These are phyloP conservation scores for Lepus americanus DNA, from an alignment of 2,113 vertebrate species.

Conservation along the genomic window DNA sequence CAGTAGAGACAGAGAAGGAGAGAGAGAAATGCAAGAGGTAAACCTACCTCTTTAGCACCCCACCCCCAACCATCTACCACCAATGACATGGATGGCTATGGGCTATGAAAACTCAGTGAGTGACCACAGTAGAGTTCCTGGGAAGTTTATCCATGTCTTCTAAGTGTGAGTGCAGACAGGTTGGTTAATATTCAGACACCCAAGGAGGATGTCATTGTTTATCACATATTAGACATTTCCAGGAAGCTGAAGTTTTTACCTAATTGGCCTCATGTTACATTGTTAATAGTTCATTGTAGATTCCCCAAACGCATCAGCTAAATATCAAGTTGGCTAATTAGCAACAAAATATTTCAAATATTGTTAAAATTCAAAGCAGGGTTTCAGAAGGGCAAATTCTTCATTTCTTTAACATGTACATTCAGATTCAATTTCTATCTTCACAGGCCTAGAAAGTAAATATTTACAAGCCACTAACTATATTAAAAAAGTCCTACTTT, in stretches of 20 bases:
- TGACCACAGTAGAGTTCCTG: not conserved
- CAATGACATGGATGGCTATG: not conserved
- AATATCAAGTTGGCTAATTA: constrained; percentile 80
- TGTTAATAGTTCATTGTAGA: constrained; percentile 77
- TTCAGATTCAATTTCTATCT: constrained; percentile 66
- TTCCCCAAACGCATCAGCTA: constrained; percentile 74
- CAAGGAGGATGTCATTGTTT: not conserved
- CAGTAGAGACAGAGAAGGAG: not conserved
- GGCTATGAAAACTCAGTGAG: not conserved
- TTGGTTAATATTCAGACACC: not conserved
- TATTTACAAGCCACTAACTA: constrained; percentile 70
- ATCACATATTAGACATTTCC: constrained; percentile 25
- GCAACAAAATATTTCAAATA: constrained; percentile 78
- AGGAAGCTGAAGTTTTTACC: constrained; percentile 68
- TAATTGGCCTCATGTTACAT: constrained; percentile 75
- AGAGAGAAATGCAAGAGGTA: not conserved
- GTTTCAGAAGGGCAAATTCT: constrained; percentile 74
- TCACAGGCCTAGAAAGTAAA: constrained; percentile 70
- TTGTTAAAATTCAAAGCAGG: constrained; percentile 71
- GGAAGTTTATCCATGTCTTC: not conserved
- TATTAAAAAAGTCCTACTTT: constrained; percentile 19
- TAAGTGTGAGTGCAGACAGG: too few species aligned
- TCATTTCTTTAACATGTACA: constrained; percentile 61
- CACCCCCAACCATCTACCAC: too few species aligned
- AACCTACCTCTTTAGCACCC: rapidly evolving